Conservation (phyloP, 2,888 invertebrate genomes). For the Oscheius onirici region DNA sequence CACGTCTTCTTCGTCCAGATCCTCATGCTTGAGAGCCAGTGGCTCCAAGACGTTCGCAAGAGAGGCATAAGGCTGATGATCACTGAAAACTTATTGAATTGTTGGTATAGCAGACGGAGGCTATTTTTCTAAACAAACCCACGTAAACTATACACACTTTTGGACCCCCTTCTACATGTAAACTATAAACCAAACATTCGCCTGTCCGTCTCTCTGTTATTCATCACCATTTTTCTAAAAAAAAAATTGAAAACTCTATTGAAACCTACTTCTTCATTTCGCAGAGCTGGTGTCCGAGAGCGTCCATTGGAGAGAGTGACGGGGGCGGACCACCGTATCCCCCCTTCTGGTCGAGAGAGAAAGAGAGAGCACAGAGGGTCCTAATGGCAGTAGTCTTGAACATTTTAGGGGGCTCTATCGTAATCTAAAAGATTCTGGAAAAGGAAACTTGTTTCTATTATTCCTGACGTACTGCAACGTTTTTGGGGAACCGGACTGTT, state of each 20-base stretch:
- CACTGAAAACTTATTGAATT: constrained; percentile 3
- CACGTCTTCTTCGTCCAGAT: constrained; percentile 30
- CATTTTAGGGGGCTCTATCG: no score
- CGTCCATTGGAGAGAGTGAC: constrained; percentile 3
- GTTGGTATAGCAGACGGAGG: not conserved
- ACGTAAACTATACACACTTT: constrained; percentile 31
- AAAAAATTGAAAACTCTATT: no score
- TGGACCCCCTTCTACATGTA: constrained; percentile 15
- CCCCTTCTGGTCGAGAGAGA: not conserved
- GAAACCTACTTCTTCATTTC: constrained; percentile 13
- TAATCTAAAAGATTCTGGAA: no score
- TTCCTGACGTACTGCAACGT: no score
- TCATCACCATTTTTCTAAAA: no score
- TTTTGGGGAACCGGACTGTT: no score
- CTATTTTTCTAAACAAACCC: constrained; percentile 18
- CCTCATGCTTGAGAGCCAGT: constrained; percentile 28
- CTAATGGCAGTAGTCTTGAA: no score
- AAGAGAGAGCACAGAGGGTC: constrained; percentile 4
- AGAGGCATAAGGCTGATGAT: constrained; percentile 26
- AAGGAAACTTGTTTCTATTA: no score
- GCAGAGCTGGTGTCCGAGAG: constrained; percentile 16
- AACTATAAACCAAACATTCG: constrained; percentile 27
- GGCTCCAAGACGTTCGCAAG: constrained; percentile 34
- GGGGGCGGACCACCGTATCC: constrained; percentile 28
- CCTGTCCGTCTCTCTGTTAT: not conserved